Evolutionary conservation across 2,113 vertebrate species (phyloP), one percentile per base, ranked within the genome.

Genomic region (Ctenodactylus gundi): DNA sequence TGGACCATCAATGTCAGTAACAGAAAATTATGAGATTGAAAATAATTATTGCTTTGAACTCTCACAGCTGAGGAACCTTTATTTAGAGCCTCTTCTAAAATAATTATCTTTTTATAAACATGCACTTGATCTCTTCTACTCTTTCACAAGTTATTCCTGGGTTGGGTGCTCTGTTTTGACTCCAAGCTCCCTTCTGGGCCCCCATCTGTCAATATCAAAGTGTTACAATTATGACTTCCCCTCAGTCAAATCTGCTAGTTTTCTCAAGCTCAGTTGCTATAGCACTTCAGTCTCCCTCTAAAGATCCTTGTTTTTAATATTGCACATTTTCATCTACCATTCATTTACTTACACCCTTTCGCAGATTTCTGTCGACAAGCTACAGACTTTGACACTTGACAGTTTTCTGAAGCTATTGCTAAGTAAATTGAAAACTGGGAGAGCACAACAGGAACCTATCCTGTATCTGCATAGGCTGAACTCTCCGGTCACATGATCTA

Each of bases 141-240:
- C 95, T 95, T 55, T 94, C 39, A 87, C 57, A 39, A 96, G 85
- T 95, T 97, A 96, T 96, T 98, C 96, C 91, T 87, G n/a, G 96
- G 72, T 97, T 98, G 80, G 88, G 85, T 96, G 85, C 88, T 97
- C 97, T 97, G 92, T 70, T 98, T 98, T 97, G 97, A 97, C 98
- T 98, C 95, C 96, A 92, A 96, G 62, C 88, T 91, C 95, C 93
- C 95, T 98, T 97, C 97, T 98, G 97, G 95, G 60, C 23, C 51
- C 97, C 90, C 93, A 95, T 97, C 97, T 98, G 96, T 97, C 96
- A 97, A 86, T 58, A 96, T 62, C 93, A 44, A 96, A 95, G 91
- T 97, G 97, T 93, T 97, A 96, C 93, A 97, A 97, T 97, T 96
- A 97, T 87, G 83, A 96, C 55, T 92, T 98, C 64, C 89, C 51